Percentiles rank a stretch among this genome's conserved stretches.
These are phyloP conservation scores for Chaunax sp. DNA, from an alignment of 2,797 vertebrate genomes.

Conservation along the genomic window DNA sequence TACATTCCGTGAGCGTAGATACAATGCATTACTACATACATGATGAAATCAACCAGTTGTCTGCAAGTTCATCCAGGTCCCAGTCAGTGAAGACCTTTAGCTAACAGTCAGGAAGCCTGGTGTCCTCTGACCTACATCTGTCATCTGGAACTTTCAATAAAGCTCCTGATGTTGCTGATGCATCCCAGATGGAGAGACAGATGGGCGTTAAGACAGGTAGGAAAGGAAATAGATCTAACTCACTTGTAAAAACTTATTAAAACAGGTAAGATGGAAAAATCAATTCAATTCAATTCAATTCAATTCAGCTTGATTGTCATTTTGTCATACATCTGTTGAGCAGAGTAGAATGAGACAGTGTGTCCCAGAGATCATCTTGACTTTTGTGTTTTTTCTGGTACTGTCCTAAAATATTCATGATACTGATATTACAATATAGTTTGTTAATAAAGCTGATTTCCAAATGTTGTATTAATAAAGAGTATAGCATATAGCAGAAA, in stretches of 20 bases:
- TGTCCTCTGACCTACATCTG: slow-evolving; percentile 48
- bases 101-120: not conserved
- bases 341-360: too few species aligned
- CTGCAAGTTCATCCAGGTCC: not conserved
- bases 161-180: slow-evolving; percentile 39
- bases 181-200: slow-evolving; percentile 53
- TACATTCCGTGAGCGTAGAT: too few species aligned
- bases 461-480: too few species aligned
- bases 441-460: too few species aligned
- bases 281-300: too few species aligned
- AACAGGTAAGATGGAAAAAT: too few species aligned
- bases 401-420: slow-evolving; percentile 18
- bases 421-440: slow-evolving; percentile 11
- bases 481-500: too few species aligned
- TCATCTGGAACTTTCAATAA: slow-evolving; percentile 56
- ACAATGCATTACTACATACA: too few species aligned
- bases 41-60: not conserved
- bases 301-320: too few species aligned
- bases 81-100: not conserved
- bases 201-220: slow-evolving; percentile 1
- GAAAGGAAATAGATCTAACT: slow-evolving; percentile 19
- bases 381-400: slow-evolving; percentile 15
- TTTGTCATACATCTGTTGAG: too few species aligned
- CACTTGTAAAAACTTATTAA: not conserved
- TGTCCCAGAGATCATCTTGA: slow-evolving; percentile 58